A percentile compares a stretch with the other conserved stretches of the same genome.
phyloP scores from a whole-genome alignment of 2,797 vertebrate species.

The Thalassophryne amazonica region DNA sequence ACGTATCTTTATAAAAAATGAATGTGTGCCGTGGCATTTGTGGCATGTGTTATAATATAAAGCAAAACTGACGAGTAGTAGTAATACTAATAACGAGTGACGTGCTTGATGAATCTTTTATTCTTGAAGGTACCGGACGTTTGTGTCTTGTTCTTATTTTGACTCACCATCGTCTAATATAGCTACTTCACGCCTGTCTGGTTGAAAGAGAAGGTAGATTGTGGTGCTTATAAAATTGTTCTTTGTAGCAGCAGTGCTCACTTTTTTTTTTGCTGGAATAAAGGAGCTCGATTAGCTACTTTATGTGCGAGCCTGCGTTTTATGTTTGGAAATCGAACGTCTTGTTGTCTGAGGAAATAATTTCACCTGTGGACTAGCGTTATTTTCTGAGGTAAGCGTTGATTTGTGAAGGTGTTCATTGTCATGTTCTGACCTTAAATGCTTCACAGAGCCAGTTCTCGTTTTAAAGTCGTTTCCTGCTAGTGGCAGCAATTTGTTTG shows the following conservation, averaged over 20 bases:
- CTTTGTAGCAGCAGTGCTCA: neutral
- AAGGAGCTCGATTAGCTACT: neutral
- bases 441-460: no score
- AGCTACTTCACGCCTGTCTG: neutral
- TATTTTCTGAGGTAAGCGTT: no score
- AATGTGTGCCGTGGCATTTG: no score
- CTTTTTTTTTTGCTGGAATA: neutral
- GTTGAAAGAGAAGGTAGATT: constrained; percentile 55
- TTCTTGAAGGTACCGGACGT: constrained; percentile 30
- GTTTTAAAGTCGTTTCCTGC: no score
- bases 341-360: neutral
- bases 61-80: no score
- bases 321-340: neutral
- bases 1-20: no score
- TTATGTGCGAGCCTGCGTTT: neutral
- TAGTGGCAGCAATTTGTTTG: no score
- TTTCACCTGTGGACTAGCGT: constrained; percentile 29
- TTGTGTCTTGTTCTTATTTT: accelerated
- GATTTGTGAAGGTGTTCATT: no score
- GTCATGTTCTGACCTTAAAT: no score
- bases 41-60: neutral
- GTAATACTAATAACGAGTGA: no score
- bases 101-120: no score
- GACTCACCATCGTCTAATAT: accelerated
- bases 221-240: constrained; percentile 36